These are phyloP conservation scores for Nilaparvata lugens DNA, from an alignment of 1,140 invertebrate species.

Conservation along the genomic window DNA sequence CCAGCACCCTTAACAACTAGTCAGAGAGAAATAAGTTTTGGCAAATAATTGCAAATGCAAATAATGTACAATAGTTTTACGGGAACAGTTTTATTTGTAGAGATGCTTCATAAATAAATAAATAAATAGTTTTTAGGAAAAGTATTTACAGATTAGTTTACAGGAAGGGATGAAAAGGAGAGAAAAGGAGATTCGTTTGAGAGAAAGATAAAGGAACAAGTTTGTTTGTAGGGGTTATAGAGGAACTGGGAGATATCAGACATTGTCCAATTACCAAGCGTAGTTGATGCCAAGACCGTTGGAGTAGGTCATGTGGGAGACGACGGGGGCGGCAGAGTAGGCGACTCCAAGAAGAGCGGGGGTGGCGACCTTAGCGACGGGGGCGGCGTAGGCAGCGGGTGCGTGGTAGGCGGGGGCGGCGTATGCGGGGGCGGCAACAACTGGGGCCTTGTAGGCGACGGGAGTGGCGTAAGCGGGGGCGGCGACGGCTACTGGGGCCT, in stretches of 20 bases:
- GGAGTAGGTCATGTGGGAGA: slow-evolving; percentile 24
- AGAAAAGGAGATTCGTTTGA: too few relatives aligned
- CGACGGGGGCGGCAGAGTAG: slow-evolving; percentile 26
- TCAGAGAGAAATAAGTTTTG: too few relatives aligned
- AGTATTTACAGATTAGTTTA: too few relatives aligned
- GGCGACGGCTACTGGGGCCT: slow-evolving; percentile 20
- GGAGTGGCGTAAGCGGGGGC: slow-evolving; percentile 21
- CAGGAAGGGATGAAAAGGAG: too few relatives aligned
- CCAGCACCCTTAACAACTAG: too few relatives aligned
- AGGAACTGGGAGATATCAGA: not conserved
- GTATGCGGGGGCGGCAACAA: slow-evolving; percentile 31
- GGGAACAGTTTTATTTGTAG: too few relatives aligned
- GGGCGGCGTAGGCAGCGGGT: slow-evolving; percentile 20
- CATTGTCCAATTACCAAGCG: slow-evolving; percentile 23
- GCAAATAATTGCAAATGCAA: too few relatives aligned
- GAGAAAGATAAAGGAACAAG: not conserved
- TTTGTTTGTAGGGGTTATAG: not conserved
- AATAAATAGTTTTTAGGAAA: too few relatives aligned
- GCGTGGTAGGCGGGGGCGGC: slow-evolving; percentile 19
- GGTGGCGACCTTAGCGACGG: slow-evolving; percentile 20
- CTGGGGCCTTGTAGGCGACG: slow-evolving; percentile 33
- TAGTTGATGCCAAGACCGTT: slow-evolving; percentile 27
- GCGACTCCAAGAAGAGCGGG: slow-evolving; percentile 24
- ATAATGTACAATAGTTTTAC: too few relatives aligned
- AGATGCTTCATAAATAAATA: too few relatives aligned